Base-by-base conservation (phyloP, 2,888 invertebrate species). In the Caenorhabditis wallacei region DNA sequence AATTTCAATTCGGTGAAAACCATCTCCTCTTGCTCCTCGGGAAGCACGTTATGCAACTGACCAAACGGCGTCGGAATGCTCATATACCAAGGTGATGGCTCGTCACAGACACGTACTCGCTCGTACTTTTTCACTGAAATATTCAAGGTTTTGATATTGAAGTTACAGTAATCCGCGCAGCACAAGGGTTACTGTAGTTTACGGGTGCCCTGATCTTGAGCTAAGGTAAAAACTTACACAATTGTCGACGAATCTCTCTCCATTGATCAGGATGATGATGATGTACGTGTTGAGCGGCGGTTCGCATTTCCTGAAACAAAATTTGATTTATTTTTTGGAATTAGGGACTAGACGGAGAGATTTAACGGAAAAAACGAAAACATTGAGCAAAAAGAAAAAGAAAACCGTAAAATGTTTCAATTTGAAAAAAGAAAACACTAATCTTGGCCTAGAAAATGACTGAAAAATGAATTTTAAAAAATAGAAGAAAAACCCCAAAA, bases 51-150 rank as follows among this genome's bases (percentile, higher is more conserved):
- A 4, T 74, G 54, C 7, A 82, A 24, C n/a, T 78, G 66, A 40
- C 48, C 51, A 43, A 75, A 76, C 26, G 37, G 81, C 5, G 71
- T 82, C 16, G 78, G 82, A 30, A 82, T 82, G 30, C 66, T 64
- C 82, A 82, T 82, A 43, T 82, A 82, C 66, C 64, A 78, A 16
- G 76, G 82, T 3, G 68, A 82, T n/a, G 76, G 66, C 46, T 82
- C 82, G 46, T 78, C 68, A 48, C 66, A 82, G 7, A 66, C 66
- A 20, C 64, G 70, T 2, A 76, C 66, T 20, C 59, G 59, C 18
- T 59, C 43, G 64, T 59, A 76, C 53, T 82, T 82, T 53, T 63
- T 82, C 26, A 71, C 75, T 76, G 64, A 22, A 70, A 59, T 4
- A 18, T 18, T 18, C 3, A 18, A 40, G 4, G 5, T 40, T 40